phyloP scores from a whole-genome alignment of 2,888 invertebrate species.

The Trisateles emortualis region DNA sequence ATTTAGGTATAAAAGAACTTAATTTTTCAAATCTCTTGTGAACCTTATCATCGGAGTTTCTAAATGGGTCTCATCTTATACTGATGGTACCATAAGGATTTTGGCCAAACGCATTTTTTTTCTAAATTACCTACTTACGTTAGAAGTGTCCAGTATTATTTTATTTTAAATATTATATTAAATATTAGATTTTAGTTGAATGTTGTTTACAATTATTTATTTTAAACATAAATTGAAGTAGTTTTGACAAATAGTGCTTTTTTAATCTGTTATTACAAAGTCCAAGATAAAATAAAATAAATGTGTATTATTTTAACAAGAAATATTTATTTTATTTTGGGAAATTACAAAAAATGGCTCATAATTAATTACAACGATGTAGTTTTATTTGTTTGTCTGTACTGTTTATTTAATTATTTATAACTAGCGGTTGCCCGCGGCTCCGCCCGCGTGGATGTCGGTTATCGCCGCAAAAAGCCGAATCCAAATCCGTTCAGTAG shows the following conservation, averaged over 20 bases:
- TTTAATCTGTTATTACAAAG: too few relatives aligned
- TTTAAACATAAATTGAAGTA: too few relatives aligned
- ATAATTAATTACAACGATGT: slow-evolving; percentile 10
- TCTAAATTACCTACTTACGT: not conserved
- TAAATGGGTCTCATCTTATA: slow-evolving; percentile 5
- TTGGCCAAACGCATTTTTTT: slow-evolving; percentile 10
- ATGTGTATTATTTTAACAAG: too few relatives aligned
- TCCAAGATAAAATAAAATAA: too few relatives aligned
- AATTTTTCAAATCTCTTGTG: slow-evolving; percentile 4
- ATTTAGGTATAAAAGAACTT: slow-evolving; percentile 2
- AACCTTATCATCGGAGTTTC: slow-evolving; percentile 8
- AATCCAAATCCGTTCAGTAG: too few relatives aligned
- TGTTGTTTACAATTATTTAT: not conserved
- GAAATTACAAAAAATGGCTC: not conserved
- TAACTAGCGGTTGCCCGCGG: too few relatives aligned
- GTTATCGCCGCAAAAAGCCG: too few relatives aligned
- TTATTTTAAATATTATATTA: too few relatives aligned
- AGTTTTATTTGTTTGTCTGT: too few relatives aligned
- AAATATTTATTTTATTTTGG: not conserved
- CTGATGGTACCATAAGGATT: slow-evolving; percentile 11
- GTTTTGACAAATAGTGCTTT: too few relatives aligned
- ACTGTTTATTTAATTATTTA: too few relatives aligned
- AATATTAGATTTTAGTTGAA: slow-evolving; percentile 2
- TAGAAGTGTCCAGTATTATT: not conserved
- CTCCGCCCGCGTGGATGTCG: too few relatives aligned